Evolutionary conservation across 2,888 invertebrate species (phyloP).

Genomic region (Melinaea marsaeus): DNA sequence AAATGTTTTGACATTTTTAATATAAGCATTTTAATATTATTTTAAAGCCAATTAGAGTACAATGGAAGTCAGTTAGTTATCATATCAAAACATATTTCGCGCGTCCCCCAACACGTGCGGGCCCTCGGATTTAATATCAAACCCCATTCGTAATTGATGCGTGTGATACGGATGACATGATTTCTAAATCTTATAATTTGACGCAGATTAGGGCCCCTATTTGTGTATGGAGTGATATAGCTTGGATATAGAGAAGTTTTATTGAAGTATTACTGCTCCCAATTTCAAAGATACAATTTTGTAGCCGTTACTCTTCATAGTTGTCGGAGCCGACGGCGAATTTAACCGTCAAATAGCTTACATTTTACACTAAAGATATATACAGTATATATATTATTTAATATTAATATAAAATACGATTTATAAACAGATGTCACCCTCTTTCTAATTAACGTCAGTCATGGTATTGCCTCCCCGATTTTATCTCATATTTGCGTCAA

Average conservation of each 20-base stretch:
- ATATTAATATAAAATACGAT: constrained; percentile 8
- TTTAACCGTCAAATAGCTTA: too few species aligned
- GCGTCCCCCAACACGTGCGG: constrained; percentile 37
- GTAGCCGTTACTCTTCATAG: too few species aligned
- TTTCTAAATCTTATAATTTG: constrained; percentile 72
- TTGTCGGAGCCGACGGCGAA: too few species aligned
- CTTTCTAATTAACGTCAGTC: constrained; percentile 1
- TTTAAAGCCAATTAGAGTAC: constrained; percentile 51
- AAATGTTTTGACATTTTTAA: constrained; percentile 5
- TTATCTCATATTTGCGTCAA: constrained; percentile 44
- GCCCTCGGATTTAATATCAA: constrained; percentile 47
- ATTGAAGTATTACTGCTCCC: background rate
- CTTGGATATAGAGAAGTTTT: too few species aligned
- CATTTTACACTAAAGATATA: too few species aligned
- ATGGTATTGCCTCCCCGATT: constrained; percentile 6
- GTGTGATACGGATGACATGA: constrained; percentile 72
- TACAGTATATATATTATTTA: background rate
- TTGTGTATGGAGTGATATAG: constrained; percentile 14
- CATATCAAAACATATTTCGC: constrained; percentile 69
- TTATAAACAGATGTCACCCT: constrained; percentile 17
- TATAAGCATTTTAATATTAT: constrained; percentile 4
- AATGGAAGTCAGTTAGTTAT: constrained; percentile 54
- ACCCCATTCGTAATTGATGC: constrained; percentile 64
- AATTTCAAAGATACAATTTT: too few species aligned
- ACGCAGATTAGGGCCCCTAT: constrained; percentile 50